phyloP scores from a whole-genome alignment of 1,140 invertebrate species.

The Aphelinus certus region DNA sequence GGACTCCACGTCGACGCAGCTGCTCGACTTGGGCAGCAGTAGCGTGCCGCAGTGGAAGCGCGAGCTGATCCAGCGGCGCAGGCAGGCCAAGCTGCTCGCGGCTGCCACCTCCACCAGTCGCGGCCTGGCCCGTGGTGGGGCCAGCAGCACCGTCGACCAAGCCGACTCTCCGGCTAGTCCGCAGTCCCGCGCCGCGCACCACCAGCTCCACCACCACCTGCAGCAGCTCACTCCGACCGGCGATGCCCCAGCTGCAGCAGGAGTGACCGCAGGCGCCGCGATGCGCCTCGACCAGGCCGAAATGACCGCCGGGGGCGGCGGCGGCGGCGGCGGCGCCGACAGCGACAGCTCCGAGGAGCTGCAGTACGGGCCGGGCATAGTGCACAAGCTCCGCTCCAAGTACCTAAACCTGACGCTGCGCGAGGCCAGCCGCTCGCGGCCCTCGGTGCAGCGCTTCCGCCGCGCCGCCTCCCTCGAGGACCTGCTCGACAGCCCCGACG shows the following conservation, averaged over 20 bases:
- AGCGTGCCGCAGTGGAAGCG: constrained; percentile 75
- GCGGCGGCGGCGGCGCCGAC: constrained; percentile 43
- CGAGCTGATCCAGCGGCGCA: constrained; percentile 75
- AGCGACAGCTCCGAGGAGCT: constrained; percentile 79
- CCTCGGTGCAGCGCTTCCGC: constrained; percentile 73
- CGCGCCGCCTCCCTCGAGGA: constrained; percentile 87
- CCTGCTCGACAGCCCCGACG: constrained; percentile 73
- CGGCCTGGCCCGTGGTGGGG: constrained; percentile 12
- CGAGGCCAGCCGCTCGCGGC: constrained; percentile 70
- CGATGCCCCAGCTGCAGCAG: constrained; percentile 18
- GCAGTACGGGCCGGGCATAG: constrained; percentile 91
- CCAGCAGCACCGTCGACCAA: constrained; percentile 37
- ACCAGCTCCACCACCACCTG: constrained; percentile 1
- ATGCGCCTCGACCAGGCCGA: too few species aligned
- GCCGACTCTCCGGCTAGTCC: constrained; percentile 32
- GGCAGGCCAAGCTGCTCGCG: constrained; percentile 54
- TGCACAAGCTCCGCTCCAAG: constrained; percentile 84
- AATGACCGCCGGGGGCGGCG: background rate
- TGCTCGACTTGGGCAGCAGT: constrained; percentile 24
- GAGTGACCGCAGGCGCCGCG: background rate
- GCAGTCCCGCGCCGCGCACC: constrained; percentile 15
- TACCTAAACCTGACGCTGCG: constrained; percentile 84
- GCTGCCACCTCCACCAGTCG: constrained; percentile 22
- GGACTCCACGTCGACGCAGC: background rate
- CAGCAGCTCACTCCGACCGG: background rate